Conservation (phyloP, 2,888 invertebrate genomes). For the Sepiola atlantica region DNA sequence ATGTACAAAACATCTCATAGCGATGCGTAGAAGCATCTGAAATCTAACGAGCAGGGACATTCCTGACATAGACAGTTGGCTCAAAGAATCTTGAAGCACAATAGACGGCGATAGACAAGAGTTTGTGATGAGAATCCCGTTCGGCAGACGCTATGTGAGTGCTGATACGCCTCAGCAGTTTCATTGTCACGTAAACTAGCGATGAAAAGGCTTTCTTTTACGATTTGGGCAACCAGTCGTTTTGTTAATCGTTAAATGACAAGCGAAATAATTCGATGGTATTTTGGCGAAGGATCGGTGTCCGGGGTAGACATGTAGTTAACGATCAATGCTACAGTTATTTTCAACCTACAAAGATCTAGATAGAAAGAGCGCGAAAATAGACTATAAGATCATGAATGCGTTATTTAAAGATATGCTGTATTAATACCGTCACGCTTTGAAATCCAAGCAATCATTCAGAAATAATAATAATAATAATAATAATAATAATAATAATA, state of each 20-base stretch:
- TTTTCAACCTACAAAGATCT: neutral
- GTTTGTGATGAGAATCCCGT: neutral
- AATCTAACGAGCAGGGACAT: conserved; percentile 15
- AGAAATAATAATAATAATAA: too few species aligned
- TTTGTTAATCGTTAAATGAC: neutral
- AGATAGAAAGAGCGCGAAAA: neutral
- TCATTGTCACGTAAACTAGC: neutral
- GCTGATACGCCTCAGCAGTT: neutral
- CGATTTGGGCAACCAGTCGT: neutral
- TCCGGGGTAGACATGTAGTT: neutral
- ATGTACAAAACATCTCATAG: too few species aligned
- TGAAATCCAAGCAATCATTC: too few species aligned
- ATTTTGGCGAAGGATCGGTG: neutral
- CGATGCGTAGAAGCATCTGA: too few species aligned
- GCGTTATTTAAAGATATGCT: neutral
- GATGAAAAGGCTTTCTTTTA: neutral
- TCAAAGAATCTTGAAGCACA: neutral
- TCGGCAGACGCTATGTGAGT: neutral
- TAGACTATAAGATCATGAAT: neutral
- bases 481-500: too few species aligned
- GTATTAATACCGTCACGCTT: neutral
- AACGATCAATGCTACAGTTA: neutral
- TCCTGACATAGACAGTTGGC: neutral
- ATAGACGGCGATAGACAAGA: neutral
- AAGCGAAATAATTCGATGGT: neutral